A percentile compares a stretch with the other conserved stretches of the same genome.
These are phyloP conservation scores for Aegithalos caudatus DNA, from an alignment of 2,113 vertebrate species.

Conservation along the genomic window DNA sequence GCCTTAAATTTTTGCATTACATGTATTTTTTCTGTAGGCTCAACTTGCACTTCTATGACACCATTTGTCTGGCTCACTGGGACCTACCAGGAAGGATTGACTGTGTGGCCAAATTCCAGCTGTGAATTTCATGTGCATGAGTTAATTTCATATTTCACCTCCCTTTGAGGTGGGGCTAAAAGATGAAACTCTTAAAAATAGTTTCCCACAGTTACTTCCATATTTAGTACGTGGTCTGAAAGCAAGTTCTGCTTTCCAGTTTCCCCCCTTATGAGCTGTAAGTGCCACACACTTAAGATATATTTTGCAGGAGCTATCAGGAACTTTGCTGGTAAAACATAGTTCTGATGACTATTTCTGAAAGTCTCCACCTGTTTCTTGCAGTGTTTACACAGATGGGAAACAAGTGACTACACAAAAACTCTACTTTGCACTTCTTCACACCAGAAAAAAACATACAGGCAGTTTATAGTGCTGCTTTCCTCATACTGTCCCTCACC, in stretches of 20 bases:
- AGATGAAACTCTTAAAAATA: neutral
- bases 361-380: neutral
- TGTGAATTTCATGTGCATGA: neutral
- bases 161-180: neutral
- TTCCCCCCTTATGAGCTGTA: neutral
- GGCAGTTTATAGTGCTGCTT: neutral
- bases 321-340: neutral
- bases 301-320: neutral
- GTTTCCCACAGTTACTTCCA: neutral
- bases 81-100: neutral
- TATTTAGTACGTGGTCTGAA: neutral
- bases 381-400: neutral
- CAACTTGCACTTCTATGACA: neutral
- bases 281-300: neutral
- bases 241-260: neutral
- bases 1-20: neutral
- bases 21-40: neutral
- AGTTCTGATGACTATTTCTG: neutral
- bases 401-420: neutral
- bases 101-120: neutral
- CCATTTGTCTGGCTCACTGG: neutral
- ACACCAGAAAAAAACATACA: neutral
- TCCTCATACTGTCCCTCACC: neutral
- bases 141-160: neutral
- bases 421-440: neutral